Conservation (phyloP, 1,140 invertebrate genomes). For the Bacillus rossius region DNA sequence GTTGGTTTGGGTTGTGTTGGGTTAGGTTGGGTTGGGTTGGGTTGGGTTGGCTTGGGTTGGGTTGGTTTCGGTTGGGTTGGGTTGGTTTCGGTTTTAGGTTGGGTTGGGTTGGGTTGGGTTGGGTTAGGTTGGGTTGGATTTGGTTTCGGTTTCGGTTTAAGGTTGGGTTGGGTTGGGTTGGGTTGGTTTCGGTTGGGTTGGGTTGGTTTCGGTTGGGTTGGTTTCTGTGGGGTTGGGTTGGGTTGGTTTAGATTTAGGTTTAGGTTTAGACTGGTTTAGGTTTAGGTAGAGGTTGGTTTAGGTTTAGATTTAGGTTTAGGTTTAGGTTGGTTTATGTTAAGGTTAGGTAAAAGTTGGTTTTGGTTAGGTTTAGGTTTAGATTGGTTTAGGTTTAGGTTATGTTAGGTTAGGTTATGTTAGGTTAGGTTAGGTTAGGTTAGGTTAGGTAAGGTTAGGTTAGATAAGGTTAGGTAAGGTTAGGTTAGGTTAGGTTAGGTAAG, state of each 20-base stretch:
- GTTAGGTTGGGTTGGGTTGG: no score
- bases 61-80: no score
- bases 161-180: conserved; percentile 14
- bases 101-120: conserved; percentile 20
- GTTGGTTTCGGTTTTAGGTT: no score
- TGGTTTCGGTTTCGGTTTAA: conserved; percentile 10
- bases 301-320: no score
- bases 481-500: conserved; percentile 16
- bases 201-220: conserved; percentile 16
- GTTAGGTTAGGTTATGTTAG: background rate
- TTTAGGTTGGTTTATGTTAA: no score
- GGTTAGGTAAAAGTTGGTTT: no score
- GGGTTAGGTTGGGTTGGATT: conserved; percentile 18
- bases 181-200: conserved; percentile 19
- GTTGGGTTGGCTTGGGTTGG: conserved; percentile 18
- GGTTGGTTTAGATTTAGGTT: no score
- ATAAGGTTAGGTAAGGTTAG: conserved; percentile 17
- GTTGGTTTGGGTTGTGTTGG: no score
- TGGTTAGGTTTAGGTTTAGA: no score
- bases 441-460: conserved; percentile 16
- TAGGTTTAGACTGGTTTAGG: no score
- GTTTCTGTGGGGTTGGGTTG: conserved; percentile 18
- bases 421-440: conserved; percentile 10
- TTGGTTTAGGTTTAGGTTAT: no score
- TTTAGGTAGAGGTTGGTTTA: no score